Evolutionary conservation across 1,140 invertebrate genomes (phyloP).

Genomic region (Lepidurus apus): DNA sequence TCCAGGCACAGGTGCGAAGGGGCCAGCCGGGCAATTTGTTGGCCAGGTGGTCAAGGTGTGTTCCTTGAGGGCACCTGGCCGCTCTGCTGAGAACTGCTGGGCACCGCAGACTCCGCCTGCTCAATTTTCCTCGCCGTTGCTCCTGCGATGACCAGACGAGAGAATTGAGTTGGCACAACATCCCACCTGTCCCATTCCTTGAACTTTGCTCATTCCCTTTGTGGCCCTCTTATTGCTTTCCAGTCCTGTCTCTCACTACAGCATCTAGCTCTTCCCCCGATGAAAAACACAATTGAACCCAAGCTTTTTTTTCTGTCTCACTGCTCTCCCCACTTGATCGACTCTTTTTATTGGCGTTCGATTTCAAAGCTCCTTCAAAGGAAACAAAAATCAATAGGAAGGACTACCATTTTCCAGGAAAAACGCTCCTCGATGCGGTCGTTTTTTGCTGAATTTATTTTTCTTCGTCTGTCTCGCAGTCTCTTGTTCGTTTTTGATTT

Average conservation of each 20-base stretch:
- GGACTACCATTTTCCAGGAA: too few species aligned
- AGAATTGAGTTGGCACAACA: slow-evolving; percentile 21
- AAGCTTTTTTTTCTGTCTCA: too few species aligned
- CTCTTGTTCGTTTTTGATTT: neutral
- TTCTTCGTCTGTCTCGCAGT: too few species aligned
- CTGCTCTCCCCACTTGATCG: too few species aligned
- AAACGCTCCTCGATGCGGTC: too few species aligned
- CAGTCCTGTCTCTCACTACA: neutral
- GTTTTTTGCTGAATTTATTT: too few species aligned
- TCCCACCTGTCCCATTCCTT: slow-evolving; percentile 17
- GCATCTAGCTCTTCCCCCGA: neutral
- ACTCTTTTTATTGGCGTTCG: too few species aligned
- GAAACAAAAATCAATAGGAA: too few species aligned
- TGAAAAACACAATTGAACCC: neutral
- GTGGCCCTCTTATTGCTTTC: neutral
- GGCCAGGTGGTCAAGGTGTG: slow-evolving; percentile 20
- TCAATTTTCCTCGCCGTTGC: slow-evolving; percentile 17
- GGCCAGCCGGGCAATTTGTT: slow-evolving; percentile 20
- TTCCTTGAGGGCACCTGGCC: slow-evolving; percentile 20
- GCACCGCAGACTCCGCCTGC: slow-evolving; percentile 16
- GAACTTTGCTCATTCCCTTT: slow-evolving; percentile 19
- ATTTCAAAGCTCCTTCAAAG: too few species aligned
- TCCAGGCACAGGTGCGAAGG: slow-evolving; percentile 2
- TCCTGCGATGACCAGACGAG: slow-evolving; percentile 13
- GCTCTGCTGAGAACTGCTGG: slow-evolving; percentile 15